Conservation (phyloP, 2,888 invertebrate species). For the Caenorhabditis plicata region DNA sequence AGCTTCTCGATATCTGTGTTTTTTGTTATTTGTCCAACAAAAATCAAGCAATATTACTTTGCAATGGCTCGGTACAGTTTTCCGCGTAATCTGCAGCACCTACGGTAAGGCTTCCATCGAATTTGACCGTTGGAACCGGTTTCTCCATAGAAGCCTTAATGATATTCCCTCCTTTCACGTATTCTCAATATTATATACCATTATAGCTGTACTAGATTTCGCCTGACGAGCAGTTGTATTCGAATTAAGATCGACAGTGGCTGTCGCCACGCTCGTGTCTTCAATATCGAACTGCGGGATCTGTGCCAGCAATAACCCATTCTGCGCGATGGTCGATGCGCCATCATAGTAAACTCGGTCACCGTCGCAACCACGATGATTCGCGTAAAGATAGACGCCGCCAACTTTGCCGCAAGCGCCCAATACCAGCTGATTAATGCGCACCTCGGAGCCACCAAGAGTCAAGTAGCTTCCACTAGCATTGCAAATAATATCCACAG, state of each 20-base stretch:
- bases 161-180: background rate
- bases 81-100: conserved; percentile 9
- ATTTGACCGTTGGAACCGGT: conserved; percentile 14
- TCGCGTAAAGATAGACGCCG: conserved; percentile 91
- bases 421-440: conserved; percentile 84
- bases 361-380: conserved; percentile 94
- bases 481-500: conserved; percentile 82
- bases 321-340: conserved; percentile 85
- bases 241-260: conserved; percentile 89
- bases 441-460: conserved; percentile 82
- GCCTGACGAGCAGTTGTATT: conserved; percentile 71
- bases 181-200: background rate
- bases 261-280: conserved; percentile 88
- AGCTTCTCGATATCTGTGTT: conserved; percentile 28
- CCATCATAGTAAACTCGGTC: conserved; percentile 92
- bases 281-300: conserved; percentile 81
- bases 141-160: conserved; percentile 5
- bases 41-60: conserved; percentile 3
- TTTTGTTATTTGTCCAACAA: background rate
- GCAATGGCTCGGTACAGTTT: conserved; percentile 19
- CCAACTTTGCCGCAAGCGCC: conserved; percentile 72
- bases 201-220: conserved; percentile 24
- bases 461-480: conserved; percentile 93
- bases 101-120: conserved; percentile 24
- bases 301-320: conserved; percentile 83